Percentiles rank a stretch among this genome's conserved stretches.
These are phyloP conservation scores for Zaprionus inermis DNA, from an alignment of 1,140 invertebrate species.

Conservation along the genomic window DNA sequence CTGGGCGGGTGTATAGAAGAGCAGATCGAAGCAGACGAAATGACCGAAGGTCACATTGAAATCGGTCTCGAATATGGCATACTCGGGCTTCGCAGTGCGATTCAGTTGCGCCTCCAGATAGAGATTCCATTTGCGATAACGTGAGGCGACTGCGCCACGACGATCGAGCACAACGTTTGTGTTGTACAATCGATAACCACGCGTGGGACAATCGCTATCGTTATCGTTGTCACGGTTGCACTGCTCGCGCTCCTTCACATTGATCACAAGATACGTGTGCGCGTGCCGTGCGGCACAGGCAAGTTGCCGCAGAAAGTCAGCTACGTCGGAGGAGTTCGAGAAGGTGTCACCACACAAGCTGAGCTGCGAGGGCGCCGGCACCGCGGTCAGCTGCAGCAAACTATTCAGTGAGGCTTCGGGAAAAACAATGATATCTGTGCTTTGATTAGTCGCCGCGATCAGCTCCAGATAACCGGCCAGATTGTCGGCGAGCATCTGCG, in stretches of 20 bases:
- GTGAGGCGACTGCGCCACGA: conserved; percentile 85
- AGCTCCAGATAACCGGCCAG: conserved; percentile 63
- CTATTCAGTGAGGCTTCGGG: conserved; percentile 88
- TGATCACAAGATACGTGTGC: conserved; percentile 88
- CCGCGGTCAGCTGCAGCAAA: conserved; percentile 57
- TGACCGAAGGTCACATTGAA: conserved; percentile 93
- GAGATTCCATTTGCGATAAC: conserved; percentile 92
- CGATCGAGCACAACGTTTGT: conserved; percentile 90
- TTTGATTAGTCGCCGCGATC: conserved; percentile 67
- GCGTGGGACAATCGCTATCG: conserved; percentile 45
- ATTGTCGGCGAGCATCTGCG: conserved; percentile 61
- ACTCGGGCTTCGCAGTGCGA: conserved; percentile 78
- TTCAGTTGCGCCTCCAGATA: conserved; percentile 84
- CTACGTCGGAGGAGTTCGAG: conserved; percentile 19
- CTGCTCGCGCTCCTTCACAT: conserved; percentile 88
- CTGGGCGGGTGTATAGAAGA: conserved; percentile 87
- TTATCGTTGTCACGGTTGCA: conserved; percentile 73
- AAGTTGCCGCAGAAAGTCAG: conserved; percentile 51
- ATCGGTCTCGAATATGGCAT: conserved; percentile 89
- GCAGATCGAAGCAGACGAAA: conserved; percentile 91
- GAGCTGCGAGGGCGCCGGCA: conserved; percentile 43
- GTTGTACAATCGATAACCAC: conserved; percentile 87
- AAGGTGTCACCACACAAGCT: conserved; percentile 34
- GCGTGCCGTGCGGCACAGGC: conserved; percentile 62
- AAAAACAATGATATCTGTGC: conserved; percentile 92